Evolutionary conservation across 2,797 vertebrate species (phyloP), one percentile per base, ranked within the genome.

Genomic region (Catostomus latipinnis): DNA sequence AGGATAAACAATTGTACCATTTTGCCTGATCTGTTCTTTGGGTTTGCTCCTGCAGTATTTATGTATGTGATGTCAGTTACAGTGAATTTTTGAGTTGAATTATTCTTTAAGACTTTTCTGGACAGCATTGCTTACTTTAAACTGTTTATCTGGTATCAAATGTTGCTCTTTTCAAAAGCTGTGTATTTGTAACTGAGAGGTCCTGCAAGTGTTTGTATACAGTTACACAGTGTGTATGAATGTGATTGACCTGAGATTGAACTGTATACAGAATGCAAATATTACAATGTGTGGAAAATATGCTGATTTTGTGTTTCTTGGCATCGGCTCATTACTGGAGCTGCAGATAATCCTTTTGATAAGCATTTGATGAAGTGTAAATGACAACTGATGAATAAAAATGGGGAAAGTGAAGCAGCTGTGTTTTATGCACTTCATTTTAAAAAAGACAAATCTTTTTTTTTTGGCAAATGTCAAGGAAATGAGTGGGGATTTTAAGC

Each of bases 171-270:
- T 71, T 49, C 76, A 71, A 78, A 54, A 18, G 14, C n/a, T 62
- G 71, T 6, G 9, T 14, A 52, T 45, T n/a, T 48, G 63, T 66
- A 4, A 43, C 22, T 18, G 22, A 1, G 48, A 52, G 53, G 43
- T 52, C 22, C 12, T 12, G 48, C 66, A 60, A 46, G 66, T 77
- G 56, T 69, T 49, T 52, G 65, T 69, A 43, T 43, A 18, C 46
- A 34, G 34, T 6, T 50, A 50, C 57, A 52, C n/a, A 16, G 45
- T 61, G 48, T 50, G 74, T 66, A 50, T 52, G 48, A 18, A 77
- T 43, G 65, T 70, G 45, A 61, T 61, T 77, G 75, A 77, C 66
- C 66, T 18, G 48, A 45, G 56, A 43, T 61, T 69, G 66, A 77
- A 61, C 75, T 61, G 18, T 18, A 12, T 61, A 69, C 34, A 34